These are phyloP conservation scores for Schizotus pectinicornis DNA, from an alignment of 2,888 invertebrate species.

Conservation along the genomic window DNA sequence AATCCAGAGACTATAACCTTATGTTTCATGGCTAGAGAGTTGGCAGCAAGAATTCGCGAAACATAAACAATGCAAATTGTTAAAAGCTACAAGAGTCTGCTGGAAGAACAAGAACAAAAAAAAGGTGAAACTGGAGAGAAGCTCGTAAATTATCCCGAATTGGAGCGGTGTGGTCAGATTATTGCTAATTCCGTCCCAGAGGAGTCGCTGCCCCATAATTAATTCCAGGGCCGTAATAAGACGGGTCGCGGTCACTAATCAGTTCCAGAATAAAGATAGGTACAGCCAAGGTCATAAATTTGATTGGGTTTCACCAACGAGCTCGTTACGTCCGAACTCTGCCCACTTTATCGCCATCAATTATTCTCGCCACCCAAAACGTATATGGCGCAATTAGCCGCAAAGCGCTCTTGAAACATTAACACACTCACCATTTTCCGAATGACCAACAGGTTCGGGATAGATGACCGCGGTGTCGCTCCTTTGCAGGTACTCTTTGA, in stretches of 20 bases:
- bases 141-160: too few species aligned
- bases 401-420: conserved; percentile 39
- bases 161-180: too few species aligned
- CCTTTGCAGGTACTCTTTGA: conserved; percentile 59
- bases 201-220: conserved; percentile 15
- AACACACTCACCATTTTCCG: conserved; percentile 35
- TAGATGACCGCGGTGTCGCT: conserved; percentile 63
- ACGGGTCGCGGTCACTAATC: conserved; percentile 35
- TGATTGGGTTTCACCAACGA: conserved; percentile 41
- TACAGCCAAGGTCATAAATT: conserved; percentile 41
- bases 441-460: conserved; percentile 57
- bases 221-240: conserved; percentile 12
- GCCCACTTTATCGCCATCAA: conserved; percentile 45
- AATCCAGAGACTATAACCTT: conserved; percentile 59
- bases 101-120: too few species aligned
- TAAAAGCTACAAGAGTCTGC: too few species aligned
- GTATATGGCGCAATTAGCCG: conserved; percentile 40
- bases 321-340: conserved; percentile 40
- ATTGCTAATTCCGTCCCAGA: conserved; percentile 13
- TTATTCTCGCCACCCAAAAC: conserved; percentile 41
- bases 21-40: conserved; percentile 53
- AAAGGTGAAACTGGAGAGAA: too few species aligned
- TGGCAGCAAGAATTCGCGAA: conserved; percentile 41
- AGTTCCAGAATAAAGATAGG: conserved; percentile 41
- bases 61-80: conserved; percentile 13